Base-by-base conservation (phyloP, 2,888 invertebrate species). In the Conomelus anceps region DNA sequence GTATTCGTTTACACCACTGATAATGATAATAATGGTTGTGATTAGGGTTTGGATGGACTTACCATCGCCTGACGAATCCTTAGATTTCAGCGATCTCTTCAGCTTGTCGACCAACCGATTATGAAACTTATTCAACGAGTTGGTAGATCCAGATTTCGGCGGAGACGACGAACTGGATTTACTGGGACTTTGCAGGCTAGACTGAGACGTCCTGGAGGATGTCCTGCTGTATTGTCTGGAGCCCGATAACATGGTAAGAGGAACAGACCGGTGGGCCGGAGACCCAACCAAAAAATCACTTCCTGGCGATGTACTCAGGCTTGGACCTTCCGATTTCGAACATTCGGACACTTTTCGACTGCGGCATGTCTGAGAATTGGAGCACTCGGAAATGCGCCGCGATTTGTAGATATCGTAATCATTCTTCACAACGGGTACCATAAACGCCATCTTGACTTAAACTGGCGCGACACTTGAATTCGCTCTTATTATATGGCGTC, bases 361-460 rank as follows among this genome's bases (percentile, higher is more conserved):
- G 91, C 96, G 95, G 93, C 95, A 94, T 92, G 94, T 93, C 92
- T 94, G 94, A 85, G 95, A 93, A 92, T 95, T 95, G 13, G 96
- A 96, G 92, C 96, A 95, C 93, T 97, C 97, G 11, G 97, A 97
- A 85, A 95, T 95, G 88, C 97, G 95, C 93, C 96, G 96, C 91
- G 97, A 96, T 94, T 97, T 97, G 95, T 98, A 98, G 93, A 98
- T 97, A 93, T 98, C 97, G 95, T 97, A 98, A 93, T 98, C 97
- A 94, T 98, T 98, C 94, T 98, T 98, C 94, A 98, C 96, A 91
- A 98, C 98, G 90, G 98, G 98, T 97, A 98, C 97, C 98, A 98
- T 98, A 94, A 98, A 98, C 95, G 98, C 98, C 98, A 98, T 98
- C 23, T 41, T 88, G 22, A 84, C 84, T 24, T 41, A 22, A 88